phyloP scores from a whole-genome alignment of 2,888 invertebrate species.

The Troides aeacus region DNA sequence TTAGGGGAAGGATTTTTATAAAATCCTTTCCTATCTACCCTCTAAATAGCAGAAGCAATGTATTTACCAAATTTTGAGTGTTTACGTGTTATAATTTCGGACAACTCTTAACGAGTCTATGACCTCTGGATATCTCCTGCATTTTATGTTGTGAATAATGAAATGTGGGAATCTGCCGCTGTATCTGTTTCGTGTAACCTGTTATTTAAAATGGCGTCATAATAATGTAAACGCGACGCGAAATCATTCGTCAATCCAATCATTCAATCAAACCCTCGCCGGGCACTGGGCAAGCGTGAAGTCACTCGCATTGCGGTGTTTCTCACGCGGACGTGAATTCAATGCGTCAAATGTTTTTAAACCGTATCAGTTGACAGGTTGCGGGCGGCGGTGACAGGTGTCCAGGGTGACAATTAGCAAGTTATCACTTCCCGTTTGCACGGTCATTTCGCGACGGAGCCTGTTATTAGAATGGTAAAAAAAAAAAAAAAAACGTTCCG shows the following conservation, averaged over 20 bases:
- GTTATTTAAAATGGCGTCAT: no score
- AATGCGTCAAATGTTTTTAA: slow-evolving; percentile 12
- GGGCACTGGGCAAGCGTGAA: slow-evolving; percentile 7
- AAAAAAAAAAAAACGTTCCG: not conserved
- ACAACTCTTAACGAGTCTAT: no score
- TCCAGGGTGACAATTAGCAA: slow-evolving; percentile 66
- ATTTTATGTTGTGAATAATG: no score
- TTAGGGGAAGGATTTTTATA: no score
- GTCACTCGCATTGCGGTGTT: slow-evolving; percentile 15
- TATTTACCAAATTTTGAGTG: no score
- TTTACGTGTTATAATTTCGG: no score
- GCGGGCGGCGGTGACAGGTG: slow-evolving; percentile 53
- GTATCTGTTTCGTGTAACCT: no score
- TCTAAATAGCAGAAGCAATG: no score
- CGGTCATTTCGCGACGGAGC: slow-evolving; percentile 17
- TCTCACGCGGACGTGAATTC: slow-evolving; percentile 26
- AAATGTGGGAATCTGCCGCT: no score
- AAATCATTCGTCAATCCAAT: not conserved
- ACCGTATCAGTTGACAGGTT: slow-evolving; percentile 22
- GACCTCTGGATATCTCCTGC: no score
- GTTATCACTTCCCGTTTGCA: slow-evolving; percentile 63
- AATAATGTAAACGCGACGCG: no score
- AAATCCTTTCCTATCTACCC: no score
- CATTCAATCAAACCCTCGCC: not conserved
- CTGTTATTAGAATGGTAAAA: slow-evolving; percentile 36